Conservation (phyloP, 1,140 invertebrate species). For the Rhopalosiphum maidis region DNA sequence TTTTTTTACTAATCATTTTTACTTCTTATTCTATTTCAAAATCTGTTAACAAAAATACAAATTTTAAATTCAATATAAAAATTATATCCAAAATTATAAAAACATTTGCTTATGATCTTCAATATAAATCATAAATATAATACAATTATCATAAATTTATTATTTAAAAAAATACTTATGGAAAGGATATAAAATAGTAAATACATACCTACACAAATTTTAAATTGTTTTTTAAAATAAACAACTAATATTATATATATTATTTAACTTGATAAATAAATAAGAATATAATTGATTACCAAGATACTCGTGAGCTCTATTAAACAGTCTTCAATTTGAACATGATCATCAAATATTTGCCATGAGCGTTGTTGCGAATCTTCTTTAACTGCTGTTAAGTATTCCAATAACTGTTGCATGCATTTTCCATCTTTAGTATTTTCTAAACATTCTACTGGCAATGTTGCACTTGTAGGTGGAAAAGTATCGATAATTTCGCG, state of each 20-base stretch:
- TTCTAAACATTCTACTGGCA: constrained; percentile 68
- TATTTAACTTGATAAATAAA: not conserved
- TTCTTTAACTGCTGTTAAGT: constrained; percentile 86
- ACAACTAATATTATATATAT: not conserved
- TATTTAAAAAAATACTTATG: not conserved
- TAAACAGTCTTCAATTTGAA: constrained; percentile 82
- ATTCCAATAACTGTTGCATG: constrained; percentile 79
- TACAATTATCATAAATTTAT: not conserved
- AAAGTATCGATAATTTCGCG: constrained; percentile 56
- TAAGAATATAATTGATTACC: constrained; percentile 66
- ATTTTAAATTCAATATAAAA: not conserved
- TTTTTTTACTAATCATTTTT: not conserved
- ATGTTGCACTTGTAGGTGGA: constrained; percentile 43
- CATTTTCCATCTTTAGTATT: constrained; percentile 80
- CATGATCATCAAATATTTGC: constrained; percentile 91
- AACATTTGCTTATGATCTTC: not conserved
- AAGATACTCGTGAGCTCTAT: constrained; percentile 86
- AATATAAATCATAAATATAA: not conserved
- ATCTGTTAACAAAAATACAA: not conserved
- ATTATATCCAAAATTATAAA: not conserved
- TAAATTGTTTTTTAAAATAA: not conserved
- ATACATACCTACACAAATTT: not conserved
- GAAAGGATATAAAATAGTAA: not conserved
- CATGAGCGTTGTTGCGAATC: constrained; percentile 93
- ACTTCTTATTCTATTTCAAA: not conserved